Percentiles rank a stretch among this genome's conserved stretches.
These are phyloP conservation scores for Halcyon chelicuti DNA, from an alignment of 2,797 vertebrate genomes.

Conservation along the genomic window DNA sequence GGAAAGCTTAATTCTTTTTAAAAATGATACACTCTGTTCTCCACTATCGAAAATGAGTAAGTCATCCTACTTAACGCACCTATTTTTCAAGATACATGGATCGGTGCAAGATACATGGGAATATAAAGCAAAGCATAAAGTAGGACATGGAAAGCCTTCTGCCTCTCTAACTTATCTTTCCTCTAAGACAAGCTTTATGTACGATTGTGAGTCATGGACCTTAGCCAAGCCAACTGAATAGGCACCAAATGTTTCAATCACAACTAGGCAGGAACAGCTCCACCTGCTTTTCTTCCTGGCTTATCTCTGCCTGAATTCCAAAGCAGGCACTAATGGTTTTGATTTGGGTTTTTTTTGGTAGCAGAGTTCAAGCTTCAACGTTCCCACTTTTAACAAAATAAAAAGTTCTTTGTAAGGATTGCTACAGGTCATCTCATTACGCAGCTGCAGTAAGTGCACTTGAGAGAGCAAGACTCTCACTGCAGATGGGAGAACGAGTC, in stretches of 20 bases:
- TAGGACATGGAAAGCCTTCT: neutral
- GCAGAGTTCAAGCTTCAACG: neutral
- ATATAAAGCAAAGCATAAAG: neutral
- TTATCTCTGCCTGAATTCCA: neutral
- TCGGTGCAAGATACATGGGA: neutral
- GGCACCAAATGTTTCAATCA: neutral
- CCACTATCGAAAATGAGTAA: neutral
- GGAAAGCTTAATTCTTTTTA: neutral
- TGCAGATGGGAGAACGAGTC: neutral
- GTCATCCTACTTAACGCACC: neutral
- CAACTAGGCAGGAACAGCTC: neutral
- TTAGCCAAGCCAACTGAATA: fast-evolving
- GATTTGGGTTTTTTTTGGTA: neutral
- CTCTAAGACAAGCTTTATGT: neutral
- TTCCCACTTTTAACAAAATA: neutral
- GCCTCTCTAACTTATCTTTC: neutral
- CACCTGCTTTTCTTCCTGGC: neutral
- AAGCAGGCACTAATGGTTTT: neutral
- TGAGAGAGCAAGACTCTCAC: neutral
- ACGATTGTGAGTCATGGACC: neutral
- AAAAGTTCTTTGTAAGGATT: neutral
- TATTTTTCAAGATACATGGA: neutral
- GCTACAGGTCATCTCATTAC: neutral
- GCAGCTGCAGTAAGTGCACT: neutral
- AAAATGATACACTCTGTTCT: neutral